Evolutionary conservation across 92 coral and sea anemone species (phyloP).

Genomic region (Metridium senile): DNA sequence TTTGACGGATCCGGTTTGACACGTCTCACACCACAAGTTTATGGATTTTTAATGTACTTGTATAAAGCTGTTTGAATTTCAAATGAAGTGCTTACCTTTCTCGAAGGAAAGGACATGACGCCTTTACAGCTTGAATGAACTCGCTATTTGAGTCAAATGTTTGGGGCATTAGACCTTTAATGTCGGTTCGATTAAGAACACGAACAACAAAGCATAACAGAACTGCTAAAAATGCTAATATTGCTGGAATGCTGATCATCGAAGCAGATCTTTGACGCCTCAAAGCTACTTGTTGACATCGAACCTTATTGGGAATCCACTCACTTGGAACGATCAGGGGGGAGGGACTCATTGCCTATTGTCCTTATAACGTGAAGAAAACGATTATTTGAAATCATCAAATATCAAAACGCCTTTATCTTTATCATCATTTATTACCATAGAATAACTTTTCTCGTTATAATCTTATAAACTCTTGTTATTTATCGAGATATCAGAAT

Average conservation of each 20-base stretch:
- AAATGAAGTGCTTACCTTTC: conserved; percentile 52
- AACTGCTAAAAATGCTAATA: conserved; percentile 46
- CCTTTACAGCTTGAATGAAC: conserved; percentile 62
- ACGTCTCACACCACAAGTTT: no score
- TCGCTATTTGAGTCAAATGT: conserved; percentile 54
- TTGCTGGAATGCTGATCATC: conserved; percentile 31
- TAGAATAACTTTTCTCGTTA: background rate
- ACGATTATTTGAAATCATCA: background rate
- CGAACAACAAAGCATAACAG: conserved; percentile 59
- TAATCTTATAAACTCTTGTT: no score
- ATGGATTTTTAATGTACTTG: no score
- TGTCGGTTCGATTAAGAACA: conserved; percentile 74
- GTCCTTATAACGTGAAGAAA: background rate
- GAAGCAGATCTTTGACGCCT: background rate
- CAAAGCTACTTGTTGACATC: conserved; percentile 23
- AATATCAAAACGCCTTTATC: background rate
- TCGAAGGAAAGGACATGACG: conserved; percentile 81
- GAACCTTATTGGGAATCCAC: conserved; percentile 30
- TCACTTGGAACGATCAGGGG: background rate
- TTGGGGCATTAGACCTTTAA: conserved; percentile 61
- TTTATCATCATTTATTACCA: background rate
- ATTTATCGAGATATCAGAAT: background rate
- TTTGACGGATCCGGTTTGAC: no score
- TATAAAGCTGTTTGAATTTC: background rate
- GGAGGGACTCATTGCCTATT: no score